Percentiles rank a stretch among this genome's conserved stretches.
phyloP scores from a whole-genome alignment of 2,888 invertebrate species.

The Eilema griseolum region DNA sequence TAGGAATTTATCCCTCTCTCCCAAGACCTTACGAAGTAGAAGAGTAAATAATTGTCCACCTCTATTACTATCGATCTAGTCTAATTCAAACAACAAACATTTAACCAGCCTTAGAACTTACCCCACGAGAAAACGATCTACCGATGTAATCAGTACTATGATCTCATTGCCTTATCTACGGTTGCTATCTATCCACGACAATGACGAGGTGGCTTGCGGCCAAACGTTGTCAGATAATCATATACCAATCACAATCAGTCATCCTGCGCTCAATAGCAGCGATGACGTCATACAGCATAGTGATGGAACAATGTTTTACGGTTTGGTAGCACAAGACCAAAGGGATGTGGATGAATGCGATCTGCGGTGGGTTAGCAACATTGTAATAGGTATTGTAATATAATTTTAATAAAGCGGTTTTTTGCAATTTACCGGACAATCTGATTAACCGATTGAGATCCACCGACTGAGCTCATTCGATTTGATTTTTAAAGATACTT shows the following conservation, averaged over 20 bases:
- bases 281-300: conserved; percentile 35
- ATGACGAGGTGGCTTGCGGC: conserved; percentile 52
- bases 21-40: too few species aligned
- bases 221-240: conserved; percentile 55
- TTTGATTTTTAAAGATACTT: too few species aligned
- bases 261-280: conserved; percentile 44
- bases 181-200: conserved; percentile 60
- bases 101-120: conserved; percentile 3
- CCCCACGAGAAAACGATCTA: conserved; percentile 26
- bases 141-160: conserved; percentile 43
- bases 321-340: conserved; percentile 16
- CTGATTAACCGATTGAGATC: too few species aligned
- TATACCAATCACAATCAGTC: conserved; percentile 66
- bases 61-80: not conserved
- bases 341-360: conserved; percentile 4
- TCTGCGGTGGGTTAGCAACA: not conserved
- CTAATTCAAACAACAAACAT: not conserved
- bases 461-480: too few species aligned
- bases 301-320: conserved; percentile 19
- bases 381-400: not conserved
- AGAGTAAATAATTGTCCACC: not conserved
- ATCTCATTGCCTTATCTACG: conserved; percentile 63
- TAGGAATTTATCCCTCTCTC: too few species aligned
- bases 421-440: too few species aligned
- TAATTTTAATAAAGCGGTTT: too few species aligned